These are phyloP conservation scores for Stratiomys singularior DNA, from an alignment of 2,888 invertebrate genomes.

Conservation along the genomic window DNA sequence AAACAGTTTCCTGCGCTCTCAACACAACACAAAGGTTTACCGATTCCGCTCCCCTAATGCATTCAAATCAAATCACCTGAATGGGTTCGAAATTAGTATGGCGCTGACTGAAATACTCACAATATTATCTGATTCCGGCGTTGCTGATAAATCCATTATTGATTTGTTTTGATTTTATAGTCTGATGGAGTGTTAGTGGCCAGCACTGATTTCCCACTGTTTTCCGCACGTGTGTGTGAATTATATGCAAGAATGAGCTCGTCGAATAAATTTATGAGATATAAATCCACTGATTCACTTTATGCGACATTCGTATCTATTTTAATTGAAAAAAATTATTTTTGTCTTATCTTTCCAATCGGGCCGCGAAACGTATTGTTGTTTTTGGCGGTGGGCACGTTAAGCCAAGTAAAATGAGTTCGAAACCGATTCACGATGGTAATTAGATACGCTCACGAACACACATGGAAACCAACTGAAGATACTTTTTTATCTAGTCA, in stretches of 20 bases:
- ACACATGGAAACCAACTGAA: not conserved
- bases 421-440: not conserved
- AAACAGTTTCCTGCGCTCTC: no score
- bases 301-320: conserved; percentile 6
- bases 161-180: conserved; percentile 15
- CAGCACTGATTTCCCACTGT: not conserved
- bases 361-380: not conserved
- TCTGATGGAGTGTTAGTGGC: not conserved
- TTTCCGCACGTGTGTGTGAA: not conserved
- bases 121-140: conserved; percentile 13
- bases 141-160: conserved; percentile 17
- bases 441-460: not conserved
- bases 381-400: not conserved
- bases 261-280: not conserved
- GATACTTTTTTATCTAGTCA: conserved; percentile 18
- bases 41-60: no score
- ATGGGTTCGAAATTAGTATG: no score
- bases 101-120: not conserved
- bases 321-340: conserved; percentile 1
- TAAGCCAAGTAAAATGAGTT: not conserved
- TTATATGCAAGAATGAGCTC: no score
- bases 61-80: no score
- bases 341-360: not conserved
- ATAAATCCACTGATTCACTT: not conserved
- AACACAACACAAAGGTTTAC: no score